A percentile compares a stretch with the other conserved stretches of the same genome.
These are phyloP conservation scores for Ovis aries DNA, from an alignment of 2,113 vertebrate genomes.

Conservation along the genomic window ARS-UI_Ramb_v3.0 NC_056066.1:71838501-71839000, in stretches of 20 bases:
- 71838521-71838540: background rate
- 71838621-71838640: too few species aligned
- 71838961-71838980: background rate
- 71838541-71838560: background rate
- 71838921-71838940: background rate
- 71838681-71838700: background rate
- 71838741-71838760: background rate
- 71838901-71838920: background rate
- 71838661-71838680: too few species aligned
- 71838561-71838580: background rate
- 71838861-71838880: background rate
- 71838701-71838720: background rate
- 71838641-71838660: background rate
- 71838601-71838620: background rate
- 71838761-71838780: background rate
- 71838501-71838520: background rate
- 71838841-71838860: background rate
- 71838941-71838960: background rate
- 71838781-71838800: background rate
- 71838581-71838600: background rate
- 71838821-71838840: too few species aligned
- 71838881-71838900: background rate
- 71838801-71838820: background rate
- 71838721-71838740: background rate
- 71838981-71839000: background rate